Percentiles rank a stretch among this genome's conserved stretches.
Conservation (phyloP, 2,797 vertebrate genomes). For the Falco novaeseelandiae region DNA sequence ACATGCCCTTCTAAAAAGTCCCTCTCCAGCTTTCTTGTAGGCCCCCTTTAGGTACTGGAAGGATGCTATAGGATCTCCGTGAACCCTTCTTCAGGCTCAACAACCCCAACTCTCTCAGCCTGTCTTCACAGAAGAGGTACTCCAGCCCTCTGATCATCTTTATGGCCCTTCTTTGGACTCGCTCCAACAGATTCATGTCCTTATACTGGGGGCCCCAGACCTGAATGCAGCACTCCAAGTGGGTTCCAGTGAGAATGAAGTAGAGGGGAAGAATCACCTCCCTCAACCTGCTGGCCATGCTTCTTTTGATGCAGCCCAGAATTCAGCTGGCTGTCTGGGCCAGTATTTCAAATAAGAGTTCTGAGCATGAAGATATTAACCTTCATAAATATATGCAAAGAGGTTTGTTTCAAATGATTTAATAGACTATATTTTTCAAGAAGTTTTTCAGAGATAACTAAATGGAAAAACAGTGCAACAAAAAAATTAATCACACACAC, state of each 20-base stretch:
- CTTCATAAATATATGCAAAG: background rate
- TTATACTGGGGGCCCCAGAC: background rate
- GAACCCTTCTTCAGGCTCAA: too few relatives aligned
- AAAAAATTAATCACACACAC: background rate
- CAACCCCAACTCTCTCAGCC: accelerated
- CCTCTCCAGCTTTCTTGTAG: too few relatives aligned
- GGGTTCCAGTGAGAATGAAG: too few relatives aligned
- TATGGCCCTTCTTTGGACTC: background rate
- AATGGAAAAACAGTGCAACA: background rate
- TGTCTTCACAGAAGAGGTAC: background rate
- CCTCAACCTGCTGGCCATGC: too few relatives aligned
- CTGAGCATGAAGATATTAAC: background rate
- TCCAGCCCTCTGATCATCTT: background rate
- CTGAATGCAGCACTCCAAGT: background rate
- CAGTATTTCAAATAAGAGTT: background rate
- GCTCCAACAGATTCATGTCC: too few relatives aligned
- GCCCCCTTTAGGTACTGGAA: too few relatives aligned
- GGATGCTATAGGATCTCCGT: too few relatives aligned
- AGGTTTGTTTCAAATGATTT: background rate
- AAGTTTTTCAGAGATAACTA: background rate
- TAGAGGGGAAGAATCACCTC: background rate
- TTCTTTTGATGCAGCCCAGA: background rate
- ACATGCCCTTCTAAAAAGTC: too few relatives aligned
- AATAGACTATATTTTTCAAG: background rate
- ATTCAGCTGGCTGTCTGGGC: background rate